These are phyloP conservation scores for Venturia canescens DNA, from an alignment of 1,140 invertebrate species.

Conservation along the genomic window DNA sequence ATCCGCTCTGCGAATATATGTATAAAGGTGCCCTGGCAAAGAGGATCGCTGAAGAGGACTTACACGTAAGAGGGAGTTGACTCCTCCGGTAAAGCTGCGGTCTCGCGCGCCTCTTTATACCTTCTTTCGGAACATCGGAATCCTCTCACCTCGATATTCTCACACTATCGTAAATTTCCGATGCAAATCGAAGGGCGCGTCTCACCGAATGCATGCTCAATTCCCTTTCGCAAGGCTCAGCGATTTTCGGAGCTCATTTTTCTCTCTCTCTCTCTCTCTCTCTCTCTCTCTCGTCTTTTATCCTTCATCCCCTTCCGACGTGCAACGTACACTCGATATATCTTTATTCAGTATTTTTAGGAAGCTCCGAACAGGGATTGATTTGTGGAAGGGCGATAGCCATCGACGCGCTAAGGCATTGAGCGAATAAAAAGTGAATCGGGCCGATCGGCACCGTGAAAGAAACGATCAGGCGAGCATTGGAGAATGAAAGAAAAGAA, in stretches of 20 bases:
- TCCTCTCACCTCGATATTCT: slow-evolving; percentile 16
- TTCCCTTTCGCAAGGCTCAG: slow-evolving; percentile 19
- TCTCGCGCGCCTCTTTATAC: background rate
- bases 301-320: background rate
- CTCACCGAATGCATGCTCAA: slow-evolving; percentile 36
- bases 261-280: background rate
- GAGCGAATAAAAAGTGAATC: background rate
- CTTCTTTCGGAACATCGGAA: slow-evolving; percentile 21
- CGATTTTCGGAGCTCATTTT: slow-evolving; percentile 22
- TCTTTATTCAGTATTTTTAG: background rate
- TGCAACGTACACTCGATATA: background rate
- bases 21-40: background rate
- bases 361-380: background rate
- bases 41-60: slow-evolving; percentile 32
- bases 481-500: background rate
- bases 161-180: slow-evolving; percentile 30
- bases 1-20: background rate
- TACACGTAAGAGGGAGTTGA: slow-evolving; percentile 24
- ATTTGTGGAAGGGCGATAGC: slow-evolving; percentile 26
- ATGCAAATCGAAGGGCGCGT: slow-evolving; percentile 32
- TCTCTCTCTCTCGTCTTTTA: no score
- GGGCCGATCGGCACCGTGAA: background rate
- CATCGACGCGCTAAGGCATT: background rate
- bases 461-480: background rate
- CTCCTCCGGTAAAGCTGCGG: slow-evolving; percentile 28